phyloP scores from a whole-genome alignment of 2,888 invertebrate genomes.

The Drosophila prostipennis region DNA sequence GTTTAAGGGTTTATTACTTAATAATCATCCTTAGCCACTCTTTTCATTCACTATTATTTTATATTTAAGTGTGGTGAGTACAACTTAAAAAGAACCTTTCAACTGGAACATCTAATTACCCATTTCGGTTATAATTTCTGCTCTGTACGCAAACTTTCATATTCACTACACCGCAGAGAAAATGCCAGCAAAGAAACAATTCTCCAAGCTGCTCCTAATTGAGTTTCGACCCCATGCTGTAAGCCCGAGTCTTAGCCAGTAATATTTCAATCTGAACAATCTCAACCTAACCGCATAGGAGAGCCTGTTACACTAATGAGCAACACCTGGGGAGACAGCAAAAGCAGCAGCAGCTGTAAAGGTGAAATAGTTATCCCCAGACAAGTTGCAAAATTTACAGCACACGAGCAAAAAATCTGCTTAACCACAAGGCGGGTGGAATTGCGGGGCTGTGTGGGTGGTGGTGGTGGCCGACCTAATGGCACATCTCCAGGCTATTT shows the following conservation, averaged over 20 bases:
- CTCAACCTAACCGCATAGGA: conserved; percentile 34
- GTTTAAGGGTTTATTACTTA: too few species aligned
- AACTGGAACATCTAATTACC: neutral
- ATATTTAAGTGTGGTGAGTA: neutral
- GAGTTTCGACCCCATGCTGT: conserved; percentile 32
- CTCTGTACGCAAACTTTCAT: neutral
- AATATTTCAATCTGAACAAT: conserved; percentile 49
- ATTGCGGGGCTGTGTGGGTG: conserved; percentile 8
- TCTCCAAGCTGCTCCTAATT: conserved; percentile 12
- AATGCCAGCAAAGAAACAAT: neutral
- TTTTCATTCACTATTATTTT: too few species aligned
- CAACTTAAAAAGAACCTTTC: neutral
- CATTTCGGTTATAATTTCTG: neutral
- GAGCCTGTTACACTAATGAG: conserved; percentile 59
- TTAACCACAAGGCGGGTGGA: conserved; percentile 33
- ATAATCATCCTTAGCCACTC: too few species aligned
- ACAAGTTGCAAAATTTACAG: conserved; percentile 43
- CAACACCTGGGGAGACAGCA: conserved; percentile 50
- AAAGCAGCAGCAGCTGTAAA: conserved; percentile 20
- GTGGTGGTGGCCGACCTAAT: conserved; percentile 59
- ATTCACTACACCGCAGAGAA: neutral
- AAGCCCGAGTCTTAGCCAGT: conserved; percentile 10
- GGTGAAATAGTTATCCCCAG: conserved; percentile 35
- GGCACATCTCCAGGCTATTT: conserved; percentile 67
- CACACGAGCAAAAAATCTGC: conserved; percentile 23